Evolutionary conservation across 2,888 invertebrate species (phyloP), one percentile per base, ranked within the genome.

Genomic region (Disparrhopalites patrizii): DNA sequence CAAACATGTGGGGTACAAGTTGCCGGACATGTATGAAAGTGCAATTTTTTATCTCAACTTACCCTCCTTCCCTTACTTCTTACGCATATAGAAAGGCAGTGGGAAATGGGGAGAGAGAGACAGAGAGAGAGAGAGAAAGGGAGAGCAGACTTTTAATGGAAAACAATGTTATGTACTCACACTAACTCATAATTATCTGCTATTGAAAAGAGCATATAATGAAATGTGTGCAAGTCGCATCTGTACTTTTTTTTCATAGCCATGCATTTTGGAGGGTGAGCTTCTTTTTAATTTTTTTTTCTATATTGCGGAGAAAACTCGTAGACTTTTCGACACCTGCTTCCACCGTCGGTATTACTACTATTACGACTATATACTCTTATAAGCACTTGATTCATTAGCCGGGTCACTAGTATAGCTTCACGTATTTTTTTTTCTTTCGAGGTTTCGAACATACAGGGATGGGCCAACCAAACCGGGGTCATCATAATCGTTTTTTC

Each of bases 291-390:
- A 23, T 47, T 47, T 47, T n/a, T 10, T 23, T 47, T 10, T 47
- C 7, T 25, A 47, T n/a, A 23, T 3, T n/a, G 18, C 54, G 38
- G 40, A 58, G 43, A 61, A n/a, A 61, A 61, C 52, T 52, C 36
- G 25, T 38, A 51, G 51, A 61, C 61, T 33, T 31, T 47, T 10
- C 27, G 61, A 61, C 61, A 61, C 61, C 61, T 61, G 61, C 61
- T 51, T 13, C 51, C 27, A 15, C 51, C 47, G 25, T 33, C 51
- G 33, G 31, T 50, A 23, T 33, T 51, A 25, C 28, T n/a, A n/a
- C n/a, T n/a, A n/a, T n/a, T n/a, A n/a, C n/a, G 28, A 10, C 36
- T 31, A 10, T 23, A n/a, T 56, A 4, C 20, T 8, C 43, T 43
- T 43, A 13, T 50, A 5, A 27, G 50, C 3, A 23, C 31, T 55